Evolutionary conservation across 2,797 vertebrate genomes (phyloP), one percentile per base, ranked within the genome.

Genomic region (Gadopsis marmoratus): DNA sequence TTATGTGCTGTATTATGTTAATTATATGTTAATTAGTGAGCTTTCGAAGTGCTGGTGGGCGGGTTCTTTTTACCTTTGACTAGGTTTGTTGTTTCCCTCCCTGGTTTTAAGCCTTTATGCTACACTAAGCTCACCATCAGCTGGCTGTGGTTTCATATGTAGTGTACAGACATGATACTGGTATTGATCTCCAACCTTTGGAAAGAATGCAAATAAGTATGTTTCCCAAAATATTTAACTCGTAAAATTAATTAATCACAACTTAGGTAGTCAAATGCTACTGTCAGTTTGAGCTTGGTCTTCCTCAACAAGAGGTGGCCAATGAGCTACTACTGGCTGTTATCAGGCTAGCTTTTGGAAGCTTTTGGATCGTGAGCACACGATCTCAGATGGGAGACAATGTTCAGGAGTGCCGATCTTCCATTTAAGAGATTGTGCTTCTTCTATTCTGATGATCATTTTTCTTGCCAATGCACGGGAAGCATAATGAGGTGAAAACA

Each of bases 401-500:
- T 31, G 71, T 58, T 65, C 58, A 62, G 48, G 45, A 75, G 48
- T 84, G 47, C 47, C 7, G 68, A 83, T 76, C 83, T 78, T 84
- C 39, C 59, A 60, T 69, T 83, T 64, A 73, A 58, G 65, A 79
- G 55, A 76, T 17, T 43, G 60, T 37, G 63, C 76, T 61, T 75
- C 71, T 41, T 61, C 71, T 78, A 50, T 67, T 79, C 69, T 50
- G 67, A 39, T 31, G 50, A 81, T 85, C 60, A 51, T 64, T 79
- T 63, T 53, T 72, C 79, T 56, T 72, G 43, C 81, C 56, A 29
- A 73, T 69, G 74, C 67, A 65, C 50, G 78, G 72, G 66, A 68
- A 84, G 61, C 26, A 14, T 76, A 88, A 91, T 82, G 74, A 89
- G 85, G 79, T 79, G 81, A 79, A 91, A 79, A 85, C 78, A 85